Base-by-base conservation (phyloP, 2,888 invertebrate species). In the Cheiracanthium punctorium region DNA sequence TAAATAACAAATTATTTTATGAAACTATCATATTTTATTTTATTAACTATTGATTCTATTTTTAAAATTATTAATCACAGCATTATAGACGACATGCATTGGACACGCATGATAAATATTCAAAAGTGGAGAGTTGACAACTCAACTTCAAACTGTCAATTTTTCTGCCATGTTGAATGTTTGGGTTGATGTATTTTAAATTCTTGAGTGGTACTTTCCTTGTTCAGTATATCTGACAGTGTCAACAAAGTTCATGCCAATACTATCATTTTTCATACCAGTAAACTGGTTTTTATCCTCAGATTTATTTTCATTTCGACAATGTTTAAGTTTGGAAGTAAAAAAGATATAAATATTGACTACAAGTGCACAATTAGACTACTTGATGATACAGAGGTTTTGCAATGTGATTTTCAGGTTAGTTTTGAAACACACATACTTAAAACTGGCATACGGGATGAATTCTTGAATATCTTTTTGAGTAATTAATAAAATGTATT, bases 401-500 rank as follows among this genome's bases (percentile, higher is more conserved):
- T 97, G 91, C 96, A 97, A 93, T 96, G 96, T 92, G 97, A 97
- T 94, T 97, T 96, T 93, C 96, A 96, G 94, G 95, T 95, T 92
- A n/a, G n/a, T n/a, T n/a, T n/a, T n/a, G n/a, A n/a, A n/a, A n/a
- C n/a, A n/a, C n/a, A n/a, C n/a, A n/a, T n/a, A n/a, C n/a, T n/a
- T n/a, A n/a, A n/a, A n/a, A n/a, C n/a, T n/a, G n/a, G n/a, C n/a
- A n/a, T n/a, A n/a, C n/a, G n/a, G n/a, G n/a, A n/a, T n/a, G n/a
- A n/a, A n/a, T n/a, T n/a, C n/a, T n/a, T n/a, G n/a, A n/a, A n/a
- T n/a, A n/a, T n/a, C n/a, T n/a, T n/a, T n/a, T n/a, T n/a, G n/a
- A n/a, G n/a, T n/a, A n/a, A n/a, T n/a, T n/a, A n/a, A n/a, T n/a
- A n/a, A n/a, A n/a, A n/a, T n/a, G n/a, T n/a, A n/a, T n/a, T n/a